A percentile compares a stretch with the other conserved stretches of the same genome.
Conservation (phyloP, 2,113 vertebrate species). For the Oreochromis aureus region DNA sequence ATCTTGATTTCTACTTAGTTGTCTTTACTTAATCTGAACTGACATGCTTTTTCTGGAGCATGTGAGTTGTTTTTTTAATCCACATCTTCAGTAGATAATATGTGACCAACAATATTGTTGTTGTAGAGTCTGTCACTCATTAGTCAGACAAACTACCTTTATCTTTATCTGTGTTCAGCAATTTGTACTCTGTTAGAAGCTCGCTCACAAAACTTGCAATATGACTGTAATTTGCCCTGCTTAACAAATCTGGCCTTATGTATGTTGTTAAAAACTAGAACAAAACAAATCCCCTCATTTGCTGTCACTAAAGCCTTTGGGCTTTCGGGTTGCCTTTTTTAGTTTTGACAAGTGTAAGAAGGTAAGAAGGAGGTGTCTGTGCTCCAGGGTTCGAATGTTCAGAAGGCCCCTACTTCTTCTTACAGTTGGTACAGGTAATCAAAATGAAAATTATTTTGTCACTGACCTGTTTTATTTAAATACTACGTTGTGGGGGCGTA, state of each 20-base stretch:
- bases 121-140: background rate
- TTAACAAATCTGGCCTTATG: background rate
- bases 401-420: background rate
- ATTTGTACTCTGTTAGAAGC: background rate
- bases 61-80: background rate
- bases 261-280: background rate
- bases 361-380: background rate
- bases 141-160: background rate
- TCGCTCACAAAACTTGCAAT: background rate
- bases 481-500: too few relatives aligned
- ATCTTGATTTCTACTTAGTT: background rate
- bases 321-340: background rate
- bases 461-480: background rate
- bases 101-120: background rate
- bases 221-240: background rate
- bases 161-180: background rate
- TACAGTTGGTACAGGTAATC: background rate
- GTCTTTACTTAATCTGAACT: background rate
- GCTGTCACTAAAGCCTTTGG: background rate
- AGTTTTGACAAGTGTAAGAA: background rate
- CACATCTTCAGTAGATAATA: background rate
- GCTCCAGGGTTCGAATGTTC: background rate
- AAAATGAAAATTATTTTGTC: background rate
- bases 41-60: background rate
- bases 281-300: background rate